Evolutionary conservation across 2,113 vertebrate genomes (phyloP).

Genomic region (Plectropomus leopardus): DNA sequence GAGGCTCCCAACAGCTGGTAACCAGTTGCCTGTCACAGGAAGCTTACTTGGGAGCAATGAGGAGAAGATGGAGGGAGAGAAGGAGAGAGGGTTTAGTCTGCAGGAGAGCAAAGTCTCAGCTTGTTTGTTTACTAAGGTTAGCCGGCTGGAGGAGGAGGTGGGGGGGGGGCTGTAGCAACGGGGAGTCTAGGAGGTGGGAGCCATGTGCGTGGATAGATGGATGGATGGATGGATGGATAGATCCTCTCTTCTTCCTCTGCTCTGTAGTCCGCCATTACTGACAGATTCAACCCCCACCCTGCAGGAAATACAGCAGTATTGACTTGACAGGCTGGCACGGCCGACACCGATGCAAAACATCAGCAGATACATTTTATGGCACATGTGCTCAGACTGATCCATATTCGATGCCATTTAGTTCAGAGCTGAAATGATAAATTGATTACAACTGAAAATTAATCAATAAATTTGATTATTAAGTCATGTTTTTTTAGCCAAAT

Average conservation of each 20-base stretch:
- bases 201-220: constrained; percentile 3
- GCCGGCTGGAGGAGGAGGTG: constrained; percentile 48
- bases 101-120: constrained; percentile 66
- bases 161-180: constrained; percentile 53
- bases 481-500: not conserved
- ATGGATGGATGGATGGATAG: constrained; percentile 10
- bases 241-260: constrained; percentile 11
- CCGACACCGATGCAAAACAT: constrained; percentile 6
- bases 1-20: constrained; percentile 84
- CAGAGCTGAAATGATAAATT: not conserved
- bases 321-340: constrained; percentile 33
- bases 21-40: constrained; percentile 82
- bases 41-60: constrained; percentile 74
- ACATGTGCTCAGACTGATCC: not conserved
- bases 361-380: constrained; percentile 13
- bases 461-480: not conserved
- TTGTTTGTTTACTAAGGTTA: constrained; percentile 73
- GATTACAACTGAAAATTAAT: not conserved
- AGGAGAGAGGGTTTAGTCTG: constrained; percentile 59
- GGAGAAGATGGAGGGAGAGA: constrained; percentile 39
- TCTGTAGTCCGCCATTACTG: constrained; percentile 50
- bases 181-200: constrained; percentile 52
- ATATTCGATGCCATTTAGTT: not conserved
- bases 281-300: constrained; percentile 22
- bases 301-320: constrained; percentile 31